phyloP scores from a whole-genome alignment of 2,113 vertebrate species.

The Alethe diademata region DNA sequence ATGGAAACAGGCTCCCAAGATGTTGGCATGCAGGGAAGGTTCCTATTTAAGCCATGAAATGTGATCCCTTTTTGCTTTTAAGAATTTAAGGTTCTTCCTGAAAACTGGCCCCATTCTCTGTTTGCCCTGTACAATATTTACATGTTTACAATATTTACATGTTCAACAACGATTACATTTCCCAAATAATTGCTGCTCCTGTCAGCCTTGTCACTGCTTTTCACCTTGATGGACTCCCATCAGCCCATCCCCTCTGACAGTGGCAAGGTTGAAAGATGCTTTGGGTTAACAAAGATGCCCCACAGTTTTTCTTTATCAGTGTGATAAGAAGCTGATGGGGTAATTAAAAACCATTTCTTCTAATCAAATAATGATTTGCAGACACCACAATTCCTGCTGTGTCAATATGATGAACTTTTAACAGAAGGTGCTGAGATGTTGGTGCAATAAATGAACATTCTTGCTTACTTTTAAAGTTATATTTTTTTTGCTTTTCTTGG shows the following conservation, averaged over 20 bases:
- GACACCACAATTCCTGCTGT: neutral
- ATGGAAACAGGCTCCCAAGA: neutral
- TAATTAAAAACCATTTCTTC: constrained; percentile 21
- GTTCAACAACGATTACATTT: neutral
- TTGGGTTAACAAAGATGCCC: neutral
- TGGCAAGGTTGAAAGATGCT: neutral
- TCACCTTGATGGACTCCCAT: neutral
- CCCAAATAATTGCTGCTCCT: neutral
- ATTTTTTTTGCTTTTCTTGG: neutral
- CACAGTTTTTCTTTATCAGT: neutral
- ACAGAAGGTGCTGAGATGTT: neutral
- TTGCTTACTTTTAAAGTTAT: neutral
- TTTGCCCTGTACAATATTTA: neutral
- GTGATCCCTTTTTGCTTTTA: neutral
- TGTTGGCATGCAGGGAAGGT: neutral
- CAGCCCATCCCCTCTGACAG: neutral
- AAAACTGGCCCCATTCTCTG: neutral
- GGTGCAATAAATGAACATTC: neutral
- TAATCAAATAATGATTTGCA: neutral
- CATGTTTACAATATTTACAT: too few relatives aligned
- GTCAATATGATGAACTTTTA: neutral
- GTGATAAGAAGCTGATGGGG: neutral
- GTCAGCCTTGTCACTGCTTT: neutral
- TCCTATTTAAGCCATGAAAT: neutral
- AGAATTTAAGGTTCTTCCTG: neutral